phyloP scores from a whole-genome alignment of 2,888 invertebrate genomes.

The Mermis nigrescens region DNA sequence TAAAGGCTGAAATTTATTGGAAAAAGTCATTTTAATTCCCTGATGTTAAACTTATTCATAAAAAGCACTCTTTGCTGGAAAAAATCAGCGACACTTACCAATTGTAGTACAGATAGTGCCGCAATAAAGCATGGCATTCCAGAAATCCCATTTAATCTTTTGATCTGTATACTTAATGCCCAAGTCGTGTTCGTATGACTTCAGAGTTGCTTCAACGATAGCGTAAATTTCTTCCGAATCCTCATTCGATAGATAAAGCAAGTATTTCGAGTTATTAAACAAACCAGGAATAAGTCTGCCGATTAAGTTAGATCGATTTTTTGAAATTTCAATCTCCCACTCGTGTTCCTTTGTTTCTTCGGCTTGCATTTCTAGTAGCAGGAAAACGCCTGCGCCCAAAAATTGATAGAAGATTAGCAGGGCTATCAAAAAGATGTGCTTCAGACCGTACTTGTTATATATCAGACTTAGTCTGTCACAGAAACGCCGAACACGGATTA shows the following conservation, averaged over 20 bases:
- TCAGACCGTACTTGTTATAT: conserved; percentile 10
- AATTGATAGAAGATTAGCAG: conserved; percentile 11
- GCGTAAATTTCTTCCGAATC: conserved; percentile 18
- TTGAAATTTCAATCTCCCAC: neutral
- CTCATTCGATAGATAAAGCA: conserved; percentile 22
- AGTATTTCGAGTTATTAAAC: conserved; percentile 24
- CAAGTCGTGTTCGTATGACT: conserved; percentile 21
- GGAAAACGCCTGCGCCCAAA: conserved; percentile 11
- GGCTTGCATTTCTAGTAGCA: neutral
- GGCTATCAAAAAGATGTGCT: conserved; percentile 9
- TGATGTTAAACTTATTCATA: no score
- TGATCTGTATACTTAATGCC: conserved; percentile 25
- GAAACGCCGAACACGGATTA: neutral
- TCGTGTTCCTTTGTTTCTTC: neutral
- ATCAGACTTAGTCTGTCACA: neutral
- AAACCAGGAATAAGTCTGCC: conserved; percentile 19
- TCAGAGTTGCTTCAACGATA: conserved; percentile 14
- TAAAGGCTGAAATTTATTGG: no score
- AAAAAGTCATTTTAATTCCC: no score
- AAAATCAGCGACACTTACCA: conserved; percentile 19
- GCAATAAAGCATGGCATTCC: conserved; percentile 29
- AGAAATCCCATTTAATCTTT: conserved; percentile 28
- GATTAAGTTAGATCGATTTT: conserved; percentile 21
- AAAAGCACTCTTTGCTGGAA: no score
- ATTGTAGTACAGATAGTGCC: conserved; percentile 27